These are phyloP conservation scores for Myrmecobius fasciatus DNA, from an alignment of 2,113 vertebrate genomes.

Conservation along the genomic window DNA sequence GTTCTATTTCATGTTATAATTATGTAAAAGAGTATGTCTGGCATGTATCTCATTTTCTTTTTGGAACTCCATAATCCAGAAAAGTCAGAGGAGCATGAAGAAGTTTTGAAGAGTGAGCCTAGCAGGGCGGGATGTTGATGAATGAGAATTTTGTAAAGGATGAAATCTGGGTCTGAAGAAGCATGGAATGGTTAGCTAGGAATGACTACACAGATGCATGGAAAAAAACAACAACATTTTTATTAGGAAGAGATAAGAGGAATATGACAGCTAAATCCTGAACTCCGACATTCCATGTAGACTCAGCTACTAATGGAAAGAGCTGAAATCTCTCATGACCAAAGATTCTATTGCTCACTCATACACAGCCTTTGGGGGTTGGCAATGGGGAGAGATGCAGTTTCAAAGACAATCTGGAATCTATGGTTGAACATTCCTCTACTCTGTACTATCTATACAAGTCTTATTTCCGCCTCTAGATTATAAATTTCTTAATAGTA, in stretches of 20 bases:
- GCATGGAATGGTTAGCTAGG: neutral
- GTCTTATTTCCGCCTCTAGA: neutral
- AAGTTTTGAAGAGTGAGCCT: neutral
- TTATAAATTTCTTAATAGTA: neutral
- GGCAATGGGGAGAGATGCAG: no score
- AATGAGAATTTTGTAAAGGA: neutral
- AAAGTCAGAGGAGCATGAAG: neutral
- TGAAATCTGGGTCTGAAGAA: neutral
- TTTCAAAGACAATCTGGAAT: neutral
- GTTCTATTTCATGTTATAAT: neutral
- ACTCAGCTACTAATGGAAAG: neutral
- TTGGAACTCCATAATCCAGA: neutral
- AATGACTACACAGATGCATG: neutral
- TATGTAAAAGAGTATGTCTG: neutral
- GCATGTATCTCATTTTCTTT: neutral
- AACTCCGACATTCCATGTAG: neutral
- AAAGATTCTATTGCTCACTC: neutral
- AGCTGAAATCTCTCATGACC: neutral
- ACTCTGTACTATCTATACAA: neutral
- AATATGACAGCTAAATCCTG: neutral
- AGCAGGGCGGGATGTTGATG: neutral
- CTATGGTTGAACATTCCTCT: neutral
- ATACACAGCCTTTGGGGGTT: neutral
- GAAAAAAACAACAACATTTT: neutral
- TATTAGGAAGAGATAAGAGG: neutral